Evolutionary conservation across 2,888 invertebrate species (phyloP), one percentile per base, ranked within the genome.

Genomic region (Chrysotoxum bicinctum): DNA sequence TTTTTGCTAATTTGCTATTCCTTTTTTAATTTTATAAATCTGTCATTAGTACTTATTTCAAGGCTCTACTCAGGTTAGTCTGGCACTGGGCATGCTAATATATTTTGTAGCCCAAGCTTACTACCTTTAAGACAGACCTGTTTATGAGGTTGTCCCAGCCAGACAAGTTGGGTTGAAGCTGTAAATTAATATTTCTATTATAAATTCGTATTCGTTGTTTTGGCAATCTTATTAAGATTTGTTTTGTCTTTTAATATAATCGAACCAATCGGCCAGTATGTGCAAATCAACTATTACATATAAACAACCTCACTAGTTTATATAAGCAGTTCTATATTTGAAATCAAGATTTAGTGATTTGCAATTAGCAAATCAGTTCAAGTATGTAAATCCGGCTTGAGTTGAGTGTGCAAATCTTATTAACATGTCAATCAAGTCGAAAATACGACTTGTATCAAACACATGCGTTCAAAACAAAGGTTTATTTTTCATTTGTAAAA

Each of bases 161-260:
- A 70, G 84, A 79, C 84, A 70, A 66, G 79, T 75, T 84, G 75
- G 60, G 23, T 43, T 66, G 52, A 52, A 52, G 66, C 66, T 84
- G 75, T 72, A 84, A 79, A 79, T 84, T 37, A 76, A 81, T 56
- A 64, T 74, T 78, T 68, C 74, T 78, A 78, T 69, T 70, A 43
- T 23, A 26, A 62, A 64, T 64, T 19, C 12, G 3, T 66, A 56
- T 74, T 66, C n/a, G 69, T 75, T 43, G 73, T 69, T 78, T 78
- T 64, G 83, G 74, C 64, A 74, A 75, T 62, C 70, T 32, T 54
- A 40, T 21, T 32, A 32, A 54, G 54, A 58, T 66, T 48, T 50
- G 9, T 45, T 26, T 8, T 50, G 37, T 58, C 16, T 43, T 54
- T 40, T 23, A 21, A 48, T 45, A 50, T 23, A 21, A 48, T 45